Percentiles rank a stretch among this genome's conserved stretches.
These are phyloP conservation scores for Lycocerus yunnanus DNA, from an alignment of 2,888 invertebrate species.

Conservation along the genomic window DNA sequence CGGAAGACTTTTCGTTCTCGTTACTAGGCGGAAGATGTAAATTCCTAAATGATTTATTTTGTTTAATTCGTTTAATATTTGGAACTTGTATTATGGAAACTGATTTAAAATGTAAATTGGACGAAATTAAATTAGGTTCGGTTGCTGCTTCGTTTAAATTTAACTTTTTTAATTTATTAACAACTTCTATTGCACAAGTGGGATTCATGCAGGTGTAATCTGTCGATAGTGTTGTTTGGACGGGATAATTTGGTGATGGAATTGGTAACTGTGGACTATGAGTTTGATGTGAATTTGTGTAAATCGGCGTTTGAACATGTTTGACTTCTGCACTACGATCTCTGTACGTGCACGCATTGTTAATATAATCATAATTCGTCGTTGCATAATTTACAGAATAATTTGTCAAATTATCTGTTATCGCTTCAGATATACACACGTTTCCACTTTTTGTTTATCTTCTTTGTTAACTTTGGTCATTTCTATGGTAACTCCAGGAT, in stretches of 20 bases:
- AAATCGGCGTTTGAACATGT: conserved; percentile 49
- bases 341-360: conserved; percentile 20
- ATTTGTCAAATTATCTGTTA: not conserved
- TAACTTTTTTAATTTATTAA: conserved; percentile 37
- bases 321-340: conserved; percentile 46
- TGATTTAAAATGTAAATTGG: conserved; percentile 32
- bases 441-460: conserved; percentile 3
- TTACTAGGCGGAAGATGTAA: not conserved
- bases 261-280: conserved; percentile 52
- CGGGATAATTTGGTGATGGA: conserved; percentile 52
- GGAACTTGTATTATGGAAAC: conserved; percentile 13
- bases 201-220: conserved; percentile 12
- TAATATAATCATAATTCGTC: not conserved
- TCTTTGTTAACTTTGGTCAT: conserved; percentile 17
- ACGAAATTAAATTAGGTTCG: conserved; percentile 10
- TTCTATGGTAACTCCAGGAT: conserved; percentile 20
- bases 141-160: conserved; percentile 5
- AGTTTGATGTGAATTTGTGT: conserved; percentile 43
- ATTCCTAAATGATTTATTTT: not conserved
- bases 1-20: conserved; percentile 11
- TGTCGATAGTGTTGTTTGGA: conserved; percentile 42
- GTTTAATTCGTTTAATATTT: conserved; percentile 16
- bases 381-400: not conserved
- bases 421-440: not conserved
- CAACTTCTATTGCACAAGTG: conserved; percentile 27